Evolutionary conservation across 1,140 invertebrate genomes (phyloP).

Genomic region (Sycophila sp.): DNA sequence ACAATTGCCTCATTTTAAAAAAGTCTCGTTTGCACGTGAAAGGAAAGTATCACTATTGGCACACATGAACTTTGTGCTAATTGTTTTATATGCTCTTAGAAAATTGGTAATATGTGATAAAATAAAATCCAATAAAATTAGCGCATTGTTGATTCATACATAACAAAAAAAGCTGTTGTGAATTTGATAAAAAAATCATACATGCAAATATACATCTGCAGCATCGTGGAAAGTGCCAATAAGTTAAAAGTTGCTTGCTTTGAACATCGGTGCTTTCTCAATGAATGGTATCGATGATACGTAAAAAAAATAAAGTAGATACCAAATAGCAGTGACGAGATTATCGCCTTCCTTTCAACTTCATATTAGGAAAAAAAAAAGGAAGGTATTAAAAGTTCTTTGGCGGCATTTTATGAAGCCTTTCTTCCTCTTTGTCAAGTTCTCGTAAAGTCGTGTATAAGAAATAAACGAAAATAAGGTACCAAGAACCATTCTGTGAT

Average conservation of each 20-base stretch:
- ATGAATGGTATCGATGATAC: constrained; percentile 52
- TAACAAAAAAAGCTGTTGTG: constrained; percentile 25
- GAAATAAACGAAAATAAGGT: constrained; percentile 59
- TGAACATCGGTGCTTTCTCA: constrained; percentile 44
- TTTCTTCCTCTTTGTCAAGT: constrained; percentile 60
- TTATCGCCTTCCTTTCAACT: constrained; percentile 49
- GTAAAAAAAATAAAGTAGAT: constrained; percentile 44
- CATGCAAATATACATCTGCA: constrained; percentile 44
- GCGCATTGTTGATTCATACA: constrained; percentile 48
- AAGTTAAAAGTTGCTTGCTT: constrained; percentile 27
- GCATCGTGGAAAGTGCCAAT: constrained; percentile 54
- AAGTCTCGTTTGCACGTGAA: constrained; percentile 46
- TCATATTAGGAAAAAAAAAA: constrained; percentile 43
- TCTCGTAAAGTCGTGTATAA: constrained; percentile 55
- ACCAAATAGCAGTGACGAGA: constrained; percentile 36
- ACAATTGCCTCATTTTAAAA: constrained; percentile 9
- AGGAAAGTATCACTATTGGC: constrained; percentile 53
- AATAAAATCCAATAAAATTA: constrained; percentile 24
- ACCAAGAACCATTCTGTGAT: constrained; percentile 69
- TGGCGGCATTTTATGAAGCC: constrained; percentile 54
- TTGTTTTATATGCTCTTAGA: constrained; percentile 53
- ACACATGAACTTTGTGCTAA: constrained; percentile 50
- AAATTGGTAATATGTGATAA: constrained; percentile 35
- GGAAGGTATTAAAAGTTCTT: constrained; percentile 48
- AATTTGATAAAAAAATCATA: neutral